Base-by-base conservation (phyloP, 2,113 vertebrate genomes). In the Lipotes vexillifer region DNA sequence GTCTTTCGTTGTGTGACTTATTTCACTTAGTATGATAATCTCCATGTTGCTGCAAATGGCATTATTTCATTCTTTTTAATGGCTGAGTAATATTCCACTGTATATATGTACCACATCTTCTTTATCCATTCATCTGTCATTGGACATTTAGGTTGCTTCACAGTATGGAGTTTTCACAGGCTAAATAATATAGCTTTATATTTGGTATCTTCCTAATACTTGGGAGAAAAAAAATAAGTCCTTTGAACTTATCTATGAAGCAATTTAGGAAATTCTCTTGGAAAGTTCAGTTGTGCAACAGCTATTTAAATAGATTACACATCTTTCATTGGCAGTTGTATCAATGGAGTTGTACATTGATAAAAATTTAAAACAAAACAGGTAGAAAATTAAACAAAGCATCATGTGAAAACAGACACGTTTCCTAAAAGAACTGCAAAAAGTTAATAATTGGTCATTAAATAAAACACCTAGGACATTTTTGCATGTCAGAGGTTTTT, bases 361-460 rank as follows among this genome's bases (percentile, higher is more conserved):
- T 80, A 52, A 89, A 93, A 69, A 95, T 85, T 89, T 89, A 66
- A 92, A 89, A 86, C 9, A 71, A 93, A 57, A 36, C 12, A 71
- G 31, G 2, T 78, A 88, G 57, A 74, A 87, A 59, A 38, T 63
- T 44, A 82, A 93, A 52, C 27, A 80, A 72, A 86, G 75, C 20
- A 41, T 29, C 33, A 14, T 29, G 9, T 74, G 59, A 68, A 82
- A 95, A 80, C 46, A 93, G 41, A 61, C 8, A 61, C 11, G 18
- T 87, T 75, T 95, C 82, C 41, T 90, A 81, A 68, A 69, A 97
- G 41, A 90, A 85, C 8, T 21, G 9, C 33, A 93, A 91, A n/a
- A 68, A 81, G 59, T 87, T 97, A 69, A 63, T 87, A 82, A 72
- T 44, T 65, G 18, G 15, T 65, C 31, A 71, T 41, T 94, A 69